Evolutionary conservation across 2,888 invertebrate species (phyloP), one percentile per base, ranked within the genome.

Genomic region (Rhamnusium bicolor): DNA sequence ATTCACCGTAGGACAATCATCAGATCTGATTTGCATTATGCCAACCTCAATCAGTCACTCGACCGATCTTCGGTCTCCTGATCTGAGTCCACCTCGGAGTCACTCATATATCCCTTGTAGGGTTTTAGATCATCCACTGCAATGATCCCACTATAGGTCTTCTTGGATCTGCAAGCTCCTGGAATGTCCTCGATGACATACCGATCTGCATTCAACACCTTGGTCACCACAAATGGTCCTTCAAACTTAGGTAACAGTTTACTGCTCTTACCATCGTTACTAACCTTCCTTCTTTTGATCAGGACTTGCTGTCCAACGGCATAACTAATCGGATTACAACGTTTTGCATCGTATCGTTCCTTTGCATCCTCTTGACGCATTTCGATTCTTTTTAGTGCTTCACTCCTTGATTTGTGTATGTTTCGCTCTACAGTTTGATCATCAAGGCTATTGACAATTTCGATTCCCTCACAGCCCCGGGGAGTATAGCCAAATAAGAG

Each of bases 331-430:
- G 54, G 19, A 5, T 54, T 3, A 54, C 54, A 54, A 10, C 54
- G 19, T 21, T 54, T 54, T 5, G 54, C 54, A 54, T 54, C 54
- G n/a, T 54, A 54, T n/a, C n/a, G n/a, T n/a, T n/a, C n/a, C n/a
- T n/a, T n/a, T n/a, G n/a, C n/a, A n/a, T n/a, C n/a, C n/a, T 21
- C 10, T 54, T 54, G 16, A 10, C 54, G 16, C 19, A 10, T 24
- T 24, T 54, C 10, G 54, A 8, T 4, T 10, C 10, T 19, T 18
- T 4, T 18, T 21, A 10, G 1, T 12, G 19, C 21, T 19, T 54
- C 21, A 16, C 12, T 54, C 19, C 54, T 54, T 3, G 10, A 4
- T 2, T 18, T 10, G 5, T 54, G 21, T 54, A 12, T 6, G n/a
- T 54, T 10, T 54, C n/a, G 1, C 10, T 19, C 10, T 5, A 4